phyloP scores from a whole-genome alignment of 2,113 vertebrate genomes.

The Pteruthius melanotis region DNA sequence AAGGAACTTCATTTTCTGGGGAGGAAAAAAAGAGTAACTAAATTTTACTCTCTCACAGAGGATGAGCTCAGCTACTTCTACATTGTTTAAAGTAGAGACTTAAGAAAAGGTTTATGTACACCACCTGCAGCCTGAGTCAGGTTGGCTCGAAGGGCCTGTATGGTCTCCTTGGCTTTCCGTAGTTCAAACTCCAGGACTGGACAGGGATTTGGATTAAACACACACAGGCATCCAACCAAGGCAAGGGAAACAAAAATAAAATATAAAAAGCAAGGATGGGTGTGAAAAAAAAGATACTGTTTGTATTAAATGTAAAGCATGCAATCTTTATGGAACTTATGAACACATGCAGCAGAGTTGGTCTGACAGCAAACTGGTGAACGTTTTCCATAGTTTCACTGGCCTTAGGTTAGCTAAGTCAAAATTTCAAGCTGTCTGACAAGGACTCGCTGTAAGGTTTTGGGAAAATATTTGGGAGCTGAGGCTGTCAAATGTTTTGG shows the following conservation, averaged over 20 bases:
- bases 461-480: background rate
- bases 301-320: conserved; percentile 84
- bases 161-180: conserved; percentile 99
- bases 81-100: conserved; percentile 75
- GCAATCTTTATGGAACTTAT: conserved; percentile 86
- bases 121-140: conserved; percentile 99
- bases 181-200: conserved; percentile 99
- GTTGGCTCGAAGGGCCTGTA: conserved; percentile 99
- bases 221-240: conserved; percentile 97
- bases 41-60: conserved; percentile 56
- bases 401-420: conserved; percentile 13
- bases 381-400: conserved; percentile 70
- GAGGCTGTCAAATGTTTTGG: background rate
- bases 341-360: conserved; percentile 98
- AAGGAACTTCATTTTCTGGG: conserved; percentile 92
- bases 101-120: conserved; percentile 91
- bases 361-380: conserved; percentile 85
- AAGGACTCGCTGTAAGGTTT: conserved; percentile 73
- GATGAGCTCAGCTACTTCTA: conserved; percentile 68
- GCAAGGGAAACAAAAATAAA: conserved; percentile 92
- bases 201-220: conserved; percentile 96
- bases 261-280: conserved; percentile 95
- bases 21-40: conserved; percentile 44
- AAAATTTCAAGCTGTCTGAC: conserved; percentile 90
- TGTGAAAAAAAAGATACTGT: conserved; percentile 86